These are phyloP conservation scores for Pomatorhinus ruficollis DNA, from an alignment of 2,113 vertebrate genomes.

Conservation along the genomic window DNA sequence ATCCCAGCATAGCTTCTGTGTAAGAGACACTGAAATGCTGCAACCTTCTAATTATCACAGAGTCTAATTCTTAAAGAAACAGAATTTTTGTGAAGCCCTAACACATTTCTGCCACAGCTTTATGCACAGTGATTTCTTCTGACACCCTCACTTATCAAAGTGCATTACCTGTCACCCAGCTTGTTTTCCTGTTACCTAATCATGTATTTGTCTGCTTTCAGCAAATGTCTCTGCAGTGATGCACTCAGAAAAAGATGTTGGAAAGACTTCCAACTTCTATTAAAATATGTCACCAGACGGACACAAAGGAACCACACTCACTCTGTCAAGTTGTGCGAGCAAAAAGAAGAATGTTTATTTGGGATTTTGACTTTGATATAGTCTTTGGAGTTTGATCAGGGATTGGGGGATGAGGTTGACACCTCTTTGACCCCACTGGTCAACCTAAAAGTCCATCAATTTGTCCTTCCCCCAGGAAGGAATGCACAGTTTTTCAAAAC, in stretches of 20 bases:
- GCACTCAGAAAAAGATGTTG: neutral
- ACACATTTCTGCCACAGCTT: neutral
- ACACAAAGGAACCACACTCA: too few species aligned
- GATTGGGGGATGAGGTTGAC: too few species aligned
- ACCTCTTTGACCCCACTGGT: too few species aligned
- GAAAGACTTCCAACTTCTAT: neutral
- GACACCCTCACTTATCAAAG: neutral
- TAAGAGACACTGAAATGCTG: neutral
- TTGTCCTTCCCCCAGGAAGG: too few species aligned
- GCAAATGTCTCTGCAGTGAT: neutral
- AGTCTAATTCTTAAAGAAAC: neutral
- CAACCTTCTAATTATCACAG: neutral
- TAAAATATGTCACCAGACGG: neutral
- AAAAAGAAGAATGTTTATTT: too few species aligned
- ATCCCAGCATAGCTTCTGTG: neutral
- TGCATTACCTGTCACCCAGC: neutral
- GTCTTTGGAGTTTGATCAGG: too few species aligned
- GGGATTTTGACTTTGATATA: too few species aligned
- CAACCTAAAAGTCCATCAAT: too few species aligned
- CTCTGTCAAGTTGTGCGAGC: too few species aligned
- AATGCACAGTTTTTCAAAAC: too few species aligned
- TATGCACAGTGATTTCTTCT: neutral
- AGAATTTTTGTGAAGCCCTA: neutral
- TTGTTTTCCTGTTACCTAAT: neutral
- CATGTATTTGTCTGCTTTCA: neutral